Evolutionary conservation across 2,797 vertebrate genomes (phyloP), one percentile per base, ranked within the genome.

Genomic region (Takifugu ocellatus): DNA sequence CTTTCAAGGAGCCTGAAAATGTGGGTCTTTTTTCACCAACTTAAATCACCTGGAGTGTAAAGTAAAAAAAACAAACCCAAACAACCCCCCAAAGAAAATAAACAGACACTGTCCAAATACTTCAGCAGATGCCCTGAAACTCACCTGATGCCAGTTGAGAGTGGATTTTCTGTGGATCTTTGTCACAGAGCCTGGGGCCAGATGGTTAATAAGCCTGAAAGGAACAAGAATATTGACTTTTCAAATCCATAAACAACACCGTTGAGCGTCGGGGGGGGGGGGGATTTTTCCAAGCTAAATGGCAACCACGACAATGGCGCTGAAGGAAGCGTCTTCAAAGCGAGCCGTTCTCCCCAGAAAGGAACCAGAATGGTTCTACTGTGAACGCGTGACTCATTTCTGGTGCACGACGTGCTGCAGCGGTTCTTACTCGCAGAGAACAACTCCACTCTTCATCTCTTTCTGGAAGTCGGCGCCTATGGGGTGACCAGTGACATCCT

Each of bases 81-180:
- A 29, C 7, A 33, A 39, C 6, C 33, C 12, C 33, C 12, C 33
- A 46, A 46, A 33, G 10, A 10, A 10, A 33, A 33, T 10, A 2
- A 10, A 2, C 8, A 33, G 31, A 9, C 8, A 33, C 31, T 10
- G 31, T 33, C 9, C 10, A 10, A 9, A 33, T 33, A 33, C 31
- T 31, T 31, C 31, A 33, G 1, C 31, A 31, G 29, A 2, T 33
- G 31, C 3, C 31, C 31, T 33, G 6, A 44, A 17, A 25, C 88
- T 71, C 68, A 98, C 96, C 93, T 98, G 95, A 75, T 95, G 94
- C 96, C 96, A 98, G 83, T 97, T 96, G 81, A 93, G 90, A 1
- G 90, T 51, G 0, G 96, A 96, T 25, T 80, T 21, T 21, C 1
- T 79, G 85, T 95, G 96, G 87, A 96, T 85, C 82, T 95, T 97